A percentile compares a stretch with the other conserved stretches of the same genome.
These are phyloP conservation scores for Parauchenoglanis ngamensis DNA, from an alignment of 2,797 vertebrate genomes.

Conservation along the genomic window DNA sequence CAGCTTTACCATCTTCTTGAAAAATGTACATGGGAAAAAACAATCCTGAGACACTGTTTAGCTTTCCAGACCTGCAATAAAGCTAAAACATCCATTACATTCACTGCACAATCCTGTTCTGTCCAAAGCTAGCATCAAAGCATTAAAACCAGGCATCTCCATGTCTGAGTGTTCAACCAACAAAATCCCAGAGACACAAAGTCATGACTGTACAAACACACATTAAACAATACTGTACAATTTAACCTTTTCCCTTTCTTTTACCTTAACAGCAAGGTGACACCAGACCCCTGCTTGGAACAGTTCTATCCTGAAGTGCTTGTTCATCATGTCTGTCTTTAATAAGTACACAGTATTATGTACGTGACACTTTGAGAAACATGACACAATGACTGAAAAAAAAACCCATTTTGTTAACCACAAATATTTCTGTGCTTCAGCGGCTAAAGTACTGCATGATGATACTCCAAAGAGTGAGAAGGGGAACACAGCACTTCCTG, in stretches of 20 bases:
- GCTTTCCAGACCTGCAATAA: constrained; percentile 53
- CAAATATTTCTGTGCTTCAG: constrained; percentile 38
- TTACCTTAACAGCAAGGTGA: constrained; percentile 16
- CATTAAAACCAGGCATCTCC: constrained; percentile 36
- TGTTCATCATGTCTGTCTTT: constrained; percentile 28
- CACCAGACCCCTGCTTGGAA: constrained; percentile 15
- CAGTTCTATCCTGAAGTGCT: constrained; percentile 21
- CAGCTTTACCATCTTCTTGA: constrained; percentile 13
- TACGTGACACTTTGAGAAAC: constrained; percentile 38
- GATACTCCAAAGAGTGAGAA: constrained; percentile 13
- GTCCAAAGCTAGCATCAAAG: constrained; percentile 41
- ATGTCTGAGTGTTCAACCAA: constrained; percentile 43
- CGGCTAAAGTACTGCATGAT: constrained; percentile 36
- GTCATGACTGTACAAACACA: constrained; percentile 52
- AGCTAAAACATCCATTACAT: constrained; percentile 59
- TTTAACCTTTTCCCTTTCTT: constrained; percentile 26
- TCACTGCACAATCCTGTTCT: constrained; percentile 53
- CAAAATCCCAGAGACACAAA: constrained; percentile 35
- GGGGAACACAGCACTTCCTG: background rate
- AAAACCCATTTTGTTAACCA: constrained; percentile 3
- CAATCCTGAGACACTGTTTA: constrained; percentile 55
- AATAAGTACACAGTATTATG: constrained; percentile 44
- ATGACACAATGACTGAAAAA: background rate
- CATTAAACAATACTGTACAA: constrained; percentile 56
- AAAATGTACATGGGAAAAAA: constrained; percentile 15